Conservation (phyloP, 2,113 vertebrate species). For the Toxotes jaculatrix region DNA sequence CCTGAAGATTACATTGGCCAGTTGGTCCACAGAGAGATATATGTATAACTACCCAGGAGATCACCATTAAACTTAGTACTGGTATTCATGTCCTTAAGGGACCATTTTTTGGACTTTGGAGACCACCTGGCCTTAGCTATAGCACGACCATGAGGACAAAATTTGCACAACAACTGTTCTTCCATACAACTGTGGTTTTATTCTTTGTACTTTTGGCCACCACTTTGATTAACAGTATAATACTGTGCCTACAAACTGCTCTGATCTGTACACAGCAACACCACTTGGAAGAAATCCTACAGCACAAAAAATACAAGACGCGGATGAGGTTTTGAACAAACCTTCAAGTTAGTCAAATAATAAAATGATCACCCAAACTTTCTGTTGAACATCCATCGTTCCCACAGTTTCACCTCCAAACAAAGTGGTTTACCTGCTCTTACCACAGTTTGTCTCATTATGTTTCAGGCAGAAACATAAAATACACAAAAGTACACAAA, state of each 20-base stretch:
- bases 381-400: too few relatives aligned
- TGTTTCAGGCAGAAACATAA: too few relatives aligned
- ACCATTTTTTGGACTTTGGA: too few relatives aligned
- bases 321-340: not conserved
- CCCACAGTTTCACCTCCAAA: not conserved
- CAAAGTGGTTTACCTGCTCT: not conserved
- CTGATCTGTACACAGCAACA: not conserved
- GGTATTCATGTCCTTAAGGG: not conserved
- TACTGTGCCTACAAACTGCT: not conserved
- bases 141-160: too few relatives aligned
- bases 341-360: not conserved
- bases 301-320: not conserved
- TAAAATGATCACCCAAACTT: not conserved
- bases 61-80: not conserved
- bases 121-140: too few relatives aligned
- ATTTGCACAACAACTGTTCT: too few relatives aligned
- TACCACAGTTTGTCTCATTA: too few relatives aligned
- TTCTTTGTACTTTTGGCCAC: not conserved
- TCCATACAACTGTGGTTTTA: not conserved
- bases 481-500: too few relatives aligned
- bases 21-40: not conserved
- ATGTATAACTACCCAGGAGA: not conserved
- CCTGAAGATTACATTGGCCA: not conserved
- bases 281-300: not conserved
- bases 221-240: conserved; percentile 1